Evolutionary conservation across 2,113 vertebrate genomes (phyloP).

Genomic region (Ranitomeya variabilis): DNA sequence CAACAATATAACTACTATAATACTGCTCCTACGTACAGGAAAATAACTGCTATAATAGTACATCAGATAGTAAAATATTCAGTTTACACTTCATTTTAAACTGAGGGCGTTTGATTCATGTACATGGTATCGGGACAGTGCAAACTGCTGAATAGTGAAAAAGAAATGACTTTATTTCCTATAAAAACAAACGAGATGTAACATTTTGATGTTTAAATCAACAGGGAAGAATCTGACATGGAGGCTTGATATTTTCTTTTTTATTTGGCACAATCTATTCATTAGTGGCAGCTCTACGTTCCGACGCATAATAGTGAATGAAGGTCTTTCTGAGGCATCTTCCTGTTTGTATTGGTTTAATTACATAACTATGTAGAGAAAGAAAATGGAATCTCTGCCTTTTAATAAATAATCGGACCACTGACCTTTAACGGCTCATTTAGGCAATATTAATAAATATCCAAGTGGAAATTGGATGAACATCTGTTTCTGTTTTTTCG

Average conservation of each 20-base stretch:
- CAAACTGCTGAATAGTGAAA: neutral
- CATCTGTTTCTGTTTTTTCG: neutral
- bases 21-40: too few species aligned
- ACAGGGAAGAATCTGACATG: neutral
- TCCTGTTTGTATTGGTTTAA: conserved; percentile 11
- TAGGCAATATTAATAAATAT: conserved; percentile 4
- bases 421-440: conserved; percentile 7
- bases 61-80: too few species aligned
- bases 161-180: neutral
- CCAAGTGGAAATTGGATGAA: neutral
- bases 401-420: neutral
- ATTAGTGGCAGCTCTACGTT: neutral
- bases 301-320: conserved; percentile 26
- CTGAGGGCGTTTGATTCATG: too few species aligned
- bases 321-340: conserved; percentile 27
- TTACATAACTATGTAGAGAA: neutral
- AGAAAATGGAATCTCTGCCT: neutral
- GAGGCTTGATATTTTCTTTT: neutral
- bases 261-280: conserved; percentile 19
- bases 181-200: neutral
- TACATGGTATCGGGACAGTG: neutral
- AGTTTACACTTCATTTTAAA: too few species aligned
- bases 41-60: too few species aligned
- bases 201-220: neutral
- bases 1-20: too few species aligned